phyloP scores from a whole-genome alignment of 2,113 vertebrate genomes.

The Hystrix brachyura region DNA sequence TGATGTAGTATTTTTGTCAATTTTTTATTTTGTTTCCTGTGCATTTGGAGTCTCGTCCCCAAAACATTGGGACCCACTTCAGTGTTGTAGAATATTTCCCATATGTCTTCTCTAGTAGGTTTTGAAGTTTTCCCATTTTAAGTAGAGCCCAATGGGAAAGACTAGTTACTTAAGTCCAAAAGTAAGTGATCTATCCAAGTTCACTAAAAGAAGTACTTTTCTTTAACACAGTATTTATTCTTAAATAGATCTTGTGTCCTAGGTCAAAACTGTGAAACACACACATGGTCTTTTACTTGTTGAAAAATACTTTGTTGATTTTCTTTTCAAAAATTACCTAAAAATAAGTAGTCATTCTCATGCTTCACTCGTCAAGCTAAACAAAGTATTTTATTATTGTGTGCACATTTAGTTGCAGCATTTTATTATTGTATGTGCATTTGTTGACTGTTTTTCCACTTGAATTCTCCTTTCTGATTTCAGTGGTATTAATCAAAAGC shows the following conservation, averaged over 20 bases:
- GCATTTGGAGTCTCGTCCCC: neutral
- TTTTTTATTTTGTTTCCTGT: neutral
- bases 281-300: neutral
- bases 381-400: neutral
- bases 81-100: neutral
- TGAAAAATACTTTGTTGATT: neutral
- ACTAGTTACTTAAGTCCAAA: neutral
- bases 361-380: neutral
- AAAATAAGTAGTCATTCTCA: neutral
- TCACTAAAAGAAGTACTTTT: neutral
- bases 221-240: neutral
- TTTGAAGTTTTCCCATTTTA: neutral
- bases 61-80: neutral
- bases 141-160: neutral
- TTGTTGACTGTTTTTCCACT: conserved; percentile 47
- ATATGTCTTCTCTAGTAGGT: neutral
- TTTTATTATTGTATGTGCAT: neutral
- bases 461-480: conserved; percentile 68
- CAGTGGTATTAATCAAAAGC: conserved; percentile 72
- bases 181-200: neutral
- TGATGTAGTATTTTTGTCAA: neutral
- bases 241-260: neutral
- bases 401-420: neutral
- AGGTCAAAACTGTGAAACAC: neutral
- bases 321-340: neutral